phyloP scores from a whole-genome alignment of 2,888 invertebrate species.

The Xestoiulus laeticollis region DNA sequence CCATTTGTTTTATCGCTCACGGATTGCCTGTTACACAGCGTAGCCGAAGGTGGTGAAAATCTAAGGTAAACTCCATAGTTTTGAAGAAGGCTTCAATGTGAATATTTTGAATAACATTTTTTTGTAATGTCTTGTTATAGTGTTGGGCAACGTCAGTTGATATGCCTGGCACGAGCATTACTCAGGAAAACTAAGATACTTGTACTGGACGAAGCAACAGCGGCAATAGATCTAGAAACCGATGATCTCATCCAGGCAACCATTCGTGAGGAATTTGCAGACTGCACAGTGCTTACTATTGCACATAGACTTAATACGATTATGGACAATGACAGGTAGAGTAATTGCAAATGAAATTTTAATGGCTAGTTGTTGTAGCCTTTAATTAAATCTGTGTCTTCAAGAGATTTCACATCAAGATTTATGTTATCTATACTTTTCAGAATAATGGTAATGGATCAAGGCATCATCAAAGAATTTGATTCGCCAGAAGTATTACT shows the following conservation, averaged over 20 bases:
- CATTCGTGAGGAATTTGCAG: conserved; percentile 83
- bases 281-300: conserved; percentile 90
- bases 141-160: conserved; percentile 67
- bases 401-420: background rate
- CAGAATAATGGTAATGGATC: conserved; percentile 65
- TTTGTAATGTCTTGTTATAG: conserved; percentile 58
- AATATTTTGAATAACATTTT: background rate
- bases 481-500: conserved; percentile 64
- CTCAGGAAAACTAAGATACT: conserved; percentile 66
- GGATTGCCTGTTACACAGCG: conserved; percentile 81
- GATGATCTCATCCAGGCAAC: conserved; percentile 73
- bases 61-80: conserved; percentile 62
- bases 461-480: conserved; percentile 65
- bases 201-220: conserved; percentile 69
- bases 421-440: conserved; percentile 49
- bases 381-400: background rate
- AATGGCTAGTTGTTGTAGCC: background rate
- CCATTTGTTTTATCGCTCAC: conserved; percentile 80
- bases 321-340: conserved; percentile 78
- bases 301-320: conserved; percentile 94
- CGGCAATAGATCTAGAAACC: conserved; percentile 68
- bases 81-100: background rate
- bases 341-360: background rate
- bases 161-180: conserved; percentile 67
- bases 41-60: conserved; percentile 93